Conservation (phyloP, 2,797 vertebrate species). For the Fratercula arctica region DNA sequence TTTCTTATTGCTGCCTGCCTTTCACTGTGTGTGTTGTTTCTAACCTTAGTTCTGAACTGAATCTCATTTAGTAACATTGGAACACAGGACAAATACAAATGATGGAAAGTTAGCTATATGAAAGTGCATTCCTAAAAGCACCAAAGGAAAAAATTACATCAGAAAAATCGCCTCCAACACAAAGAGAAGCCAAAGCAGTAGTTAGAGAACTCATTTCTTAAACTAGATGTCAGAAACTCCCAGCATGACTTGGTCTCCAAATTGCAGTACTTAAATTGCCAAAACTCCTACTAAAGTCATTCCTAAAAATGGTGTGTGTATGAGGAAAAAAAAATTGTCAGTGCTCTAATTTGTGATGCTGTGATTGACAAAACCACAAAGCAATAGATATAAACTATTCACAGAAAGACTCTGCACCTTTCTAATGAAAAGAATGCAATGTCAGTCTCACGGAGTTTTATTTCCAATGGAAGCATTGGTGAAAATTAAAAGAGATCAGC, state of each 20-base stretch:
- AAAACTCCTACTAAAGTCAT: neutral
- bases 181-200: neutral
- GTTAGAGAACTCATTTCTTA: neutral
- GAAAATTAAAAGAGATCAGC: neutral
- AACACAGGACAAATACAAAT: constrained; percentile 17
- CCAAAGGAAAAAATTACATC: neutral
- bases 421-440: neutral
- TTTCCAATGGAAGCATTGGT: neutral
- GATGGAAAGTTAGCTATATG: neutral
- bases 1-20: neutral
- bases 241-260: neutral
- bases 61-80: constrained; percentile 1
- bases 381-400: neutral
- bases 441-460: neutral
- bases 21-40: neutral
- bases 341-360: neutral
- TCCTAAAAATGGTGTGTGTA: neutral
- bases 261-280: constrained; percentile 3
- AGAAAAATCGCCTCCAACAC: neutral
- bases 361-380: neutral
- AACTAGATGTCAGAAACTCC: neutral
- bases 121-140: constrained; percentile 18
- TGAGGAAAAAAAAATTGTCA: neutral
- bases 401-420: neutral
- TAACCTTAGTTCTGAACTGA: constrained; percentile 20